phyloP scores from a whole-genome alignment of 23 tunicate genomes.

The Diplosoma virens region DNA sequence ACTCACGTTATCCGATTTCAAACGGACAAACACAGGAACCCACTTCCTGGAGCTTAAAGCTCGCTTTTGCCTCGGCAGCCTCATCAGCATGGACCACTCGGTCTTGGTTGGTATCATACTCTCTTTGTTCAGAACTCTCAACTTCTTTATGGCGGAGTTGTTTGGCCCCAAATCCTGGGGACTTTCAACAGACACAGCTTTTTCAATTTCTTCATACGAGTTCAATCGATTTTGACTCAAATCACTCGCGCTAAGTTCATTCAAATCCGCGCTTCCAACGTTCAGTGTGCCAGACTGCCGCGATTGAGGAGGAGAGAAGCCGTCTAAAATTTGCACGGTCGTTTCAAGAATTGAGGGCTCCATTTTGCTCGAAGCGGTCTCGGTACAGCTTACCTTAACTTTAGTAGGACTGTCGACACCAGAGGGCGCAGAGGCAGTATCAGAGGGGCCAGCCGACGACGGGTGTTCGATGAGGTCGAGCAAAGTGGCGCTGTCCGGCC shows the following conservation, averaged over 20 bases:
- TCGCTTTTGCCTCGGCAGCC: conserved; percentile 70
- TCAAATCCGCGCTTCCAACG: neutral
- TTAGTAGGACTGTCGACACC: neutral
- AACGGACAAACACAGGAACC: conserved; percentile 66
- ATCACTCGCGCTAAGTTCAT: too few relatives aligned
- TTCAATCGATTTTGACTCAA: conserved; percentile 28
- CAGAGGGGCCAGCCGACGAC: neutral
- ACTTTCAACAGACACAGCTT: conserved; percentile 27
- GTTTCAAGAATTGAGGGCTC: conserved; percentile 38
- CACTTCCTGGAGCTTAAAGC: conserved; percentile 81
- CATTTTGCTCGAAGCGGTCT: conserved; percentile 27
- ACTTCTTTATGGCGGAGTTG: neutral
- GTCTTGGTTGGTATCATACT: conserved; percentile 20
- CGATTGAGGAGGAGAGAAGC: conserved; percentile 7
- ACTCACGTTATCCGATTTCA: conserved; percentile 49
- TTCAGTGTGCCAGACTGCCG: neutral
- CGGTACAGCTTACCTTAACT: neutral
- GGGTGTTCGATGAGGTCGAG: neutral
- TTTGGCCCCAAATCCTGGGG: neutral
- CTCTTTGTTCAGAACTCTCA: neutral
- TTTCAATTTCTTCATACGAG: conserved; percentile 29
- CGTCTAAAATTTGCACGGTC: conserved; percentile 45
- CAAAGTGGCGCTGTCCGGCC: conserved; percentile 3
- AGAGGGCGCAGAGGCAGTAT: neutral
- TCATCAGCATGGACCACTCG: conserved; percentile 79